Evolutionary conservation across 2,113 vertebrate genomes (phyloP).

Genomic region (Morone saxatilis): DNA sequence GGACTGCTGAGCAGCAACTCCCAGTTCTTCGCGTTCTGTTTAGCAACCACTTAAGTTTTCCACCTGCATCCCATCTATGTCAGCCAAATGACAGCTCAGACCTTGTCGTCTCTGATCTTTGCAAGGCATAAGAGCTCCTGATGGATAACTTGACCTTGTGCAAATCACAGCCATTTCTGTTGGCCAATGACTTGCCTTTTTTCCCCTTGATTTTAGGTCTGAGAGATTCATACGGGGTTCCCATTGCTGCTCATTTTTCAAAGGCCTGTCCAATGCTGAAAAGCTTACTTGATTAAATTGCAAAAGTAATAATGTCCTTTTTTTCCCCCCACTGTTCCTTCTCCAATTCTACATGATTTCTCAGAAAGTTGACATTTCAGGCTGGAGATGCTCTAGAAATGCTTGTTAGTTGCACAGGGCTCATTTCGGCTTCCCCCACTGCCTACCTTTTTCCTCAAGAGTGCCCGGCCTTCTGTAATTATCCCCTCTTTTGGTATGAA

Average conservation of each 20-base stretch:
- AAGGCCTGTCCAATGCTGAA: slow-evolving; percentile 8
- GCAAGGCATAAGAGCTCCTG: slow-evolving; percentile 20
- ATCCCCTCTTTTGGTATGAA: slow-evolving; percentile 55
- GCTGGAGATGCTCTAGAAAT: slow-evolving; percentile 31
- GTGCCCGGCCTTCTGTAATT: slow-evolving; percentile 42
- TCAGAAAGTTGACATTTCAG: slow-evolving; percentile 1
- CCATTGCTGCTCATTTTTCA: slow-evolving; percentile 24
- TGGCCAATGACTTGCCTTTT: slow-evolving; percentile 6
- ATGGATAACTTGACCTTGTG: slow-evolving; percentile 51
- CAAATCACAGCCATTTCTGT: slow-evolving; percentile 29
- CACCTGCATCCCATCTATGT: slow-evolving; percentile 39
- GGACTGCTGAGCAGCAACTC: not conserved
- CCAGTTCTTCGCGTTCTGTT: not conserved
- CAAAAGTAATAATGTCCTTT: slow-evolving; percentile 19
- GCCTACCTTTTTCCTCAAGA: slow-evolving; percentile 28
- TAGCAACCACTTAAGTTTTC: slow-evolving; percentile 8
- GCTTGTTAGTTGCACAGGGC: slow-evolving; percentile 22
- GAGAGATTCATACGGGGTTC: slow-evolving; percentile 31
- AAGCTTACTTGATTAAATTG: slow-evolving; percentile 16
- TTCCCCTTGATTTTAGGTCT: not conserved
- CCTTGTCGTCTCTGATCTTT: slow-evolving; percentile 31
- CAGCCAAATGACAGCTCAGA: slow-evolving; percentile 29
- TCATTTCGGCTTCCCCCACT: not conserved
- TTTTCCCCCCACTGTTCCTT: not conserved
- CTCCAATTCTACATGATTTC: not conserved